These are phyloP conservation scores for Drosophila triauraria DNA, from an alignment of 1,140 invertebrate species.

Conservation along the genomic window DNA sequence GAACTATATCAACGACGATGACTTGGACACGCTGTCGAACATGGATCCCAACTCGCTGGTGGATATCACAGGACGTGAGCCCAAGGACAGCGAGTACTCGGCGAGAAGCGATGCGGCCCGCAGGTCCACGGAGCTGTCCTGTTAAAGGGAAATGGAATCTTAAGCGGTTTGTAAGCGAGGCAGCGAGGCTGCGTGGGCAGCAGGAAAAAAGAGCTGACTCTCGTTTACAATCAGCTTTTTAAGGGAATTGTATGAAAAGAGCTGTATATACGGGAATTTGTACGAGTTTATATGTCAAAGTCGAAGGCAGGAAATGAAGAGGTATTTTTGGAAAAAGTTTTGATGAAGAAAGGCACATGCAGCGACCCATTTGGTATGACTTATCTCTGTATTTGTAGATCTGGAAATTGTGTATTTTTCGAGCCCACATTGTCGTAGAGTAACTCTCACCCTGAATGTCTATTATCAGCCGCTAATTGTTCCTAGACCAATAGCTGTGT, in stretches of 20 bases:
- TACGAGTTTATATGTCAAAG: slow-evolving; percentile 62
- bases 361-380: slow-evolving; percentile 46
- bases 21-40: slow-evolving; percentile 92
- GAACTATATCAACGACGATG: slow-evolving; percentile 91
- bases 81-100: slow-evolving; percentile 87
- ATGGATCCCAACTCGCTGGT: slow-evolving; percentile 93
- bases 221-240: too few relatives aligned
- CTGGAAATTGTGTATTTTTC: slow-evolving; percentile 64
- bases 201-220: too few relatives aligned
- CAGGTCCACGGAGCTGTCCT: slow-evolving; percentile 66
- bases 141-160: slow-evolving; percentile 26
- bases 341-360: slow-evolving; percentile 45
- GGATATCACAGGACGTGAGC: slow-evolving; percentile 92
- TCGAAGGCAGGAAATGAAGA: slow-evolving; percentile 29
- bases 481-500: slow-evolving; percentile 74
- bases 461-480: slow-evolving; percentile 59
- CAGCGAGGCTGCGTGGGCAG: background rate
- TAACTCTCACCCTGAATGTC: slow-evolving; percentile 48
- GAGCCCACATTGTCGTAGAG: slow-evolving; percentile 47
- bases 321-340: slow-evolving; percentile 78
- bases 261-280: slow-evolving; percentile 70
- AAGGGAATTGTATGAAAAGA: slow-evolving; percentile 7
- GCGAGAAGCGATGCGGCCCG: slow-evolving; percentile 54
- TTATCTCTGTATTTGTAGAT: slow-evolving; percentile 48
- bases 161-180: background rate